Percentiles rank a stretch among this genome's conserved stretches.
phyloP scores from a whole-genome alignment of 2,888 invertebrate species.

The Oxystoma pomonae region DNA sequence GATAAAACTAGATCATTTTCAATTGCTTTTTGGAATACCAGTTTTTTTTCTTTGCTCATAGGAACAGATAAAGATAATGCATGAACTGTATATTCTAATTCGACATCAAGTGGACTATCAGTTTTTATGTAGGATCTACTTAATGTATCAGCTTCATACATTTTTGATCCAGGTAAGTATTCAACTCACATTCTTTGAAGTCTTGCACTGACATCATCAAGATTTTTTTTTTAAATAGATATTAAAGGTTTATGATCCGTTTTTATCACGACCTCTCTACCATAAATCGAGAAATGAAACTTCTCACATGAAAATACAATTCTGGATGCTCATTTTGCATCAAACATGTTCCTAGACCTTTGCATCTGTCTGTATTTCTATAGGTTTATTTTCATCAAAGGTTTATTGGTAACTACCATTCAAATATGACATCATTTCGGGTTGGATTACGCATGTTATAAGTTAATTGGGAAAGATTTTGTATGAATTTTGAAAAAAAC shows the following conservation, averaged over 20 bases:
- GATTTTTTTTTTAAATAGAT: not conserved
- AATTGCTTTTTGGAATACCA: not conserved
- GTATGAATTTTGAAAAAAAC: slow-evolving; percentile 26
- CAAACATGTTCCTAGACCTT: not conserved
- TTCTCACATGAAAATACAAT: not conserved
- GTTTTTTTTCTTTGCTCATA: not conserved
- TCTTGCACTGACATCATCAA: not conserved
- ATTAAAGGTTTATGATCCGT: not conserved
- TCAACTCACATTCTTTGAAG: not conserved
- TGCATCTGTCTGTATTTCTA: no score
- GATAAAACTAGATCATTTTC: not conserved
- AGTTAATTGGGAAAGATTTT: slow-evolving; percentile 25
- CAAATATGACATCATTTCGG: no score
- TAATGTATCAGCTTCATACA: not conserved
- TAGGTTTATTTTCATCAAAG: not conserved
- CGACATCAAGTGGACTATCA: not conserved
- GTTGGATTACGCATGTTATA: not conserved
- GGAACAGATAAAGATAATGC: not conserved
- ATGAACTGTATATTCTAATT: not conserved
- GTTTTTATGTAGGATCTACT: not conserved
- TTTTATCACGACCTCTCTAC: not conserved
- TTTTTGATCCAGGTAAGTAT: not conserved
- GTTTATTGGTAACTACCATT: no score
- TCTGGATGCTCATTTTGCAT: not conserved
- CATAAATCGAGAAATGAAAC: not conserved